phyloP scores from a whole-genome alignment of 2,888 invertebrate genomes.

The Drosophila robusta region DNA sequence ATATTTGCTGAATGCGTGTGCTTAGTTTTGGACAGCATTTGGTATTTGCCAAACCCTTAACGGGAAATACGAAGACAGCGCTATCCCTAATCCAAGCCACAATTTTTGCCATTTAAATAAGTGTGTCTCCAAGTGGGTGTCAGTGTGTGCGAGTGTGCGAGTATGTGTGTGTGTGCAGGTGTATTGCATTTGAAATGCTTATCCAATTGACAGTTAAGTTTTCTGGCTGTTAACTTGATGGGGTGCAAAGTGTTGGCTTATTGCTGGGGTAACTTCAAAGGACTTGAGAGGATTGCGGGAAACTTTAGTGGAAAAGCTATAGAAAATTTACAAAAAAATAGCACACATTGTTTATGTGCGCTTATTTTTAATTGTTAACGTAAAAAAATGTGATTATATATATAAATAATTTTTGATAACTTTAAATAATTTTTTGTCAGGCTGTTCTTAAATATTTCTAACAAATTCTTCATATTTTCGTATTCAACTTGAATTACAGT shows the following conservation, averaged over 20 bases:
- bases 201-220: slow-evolving; percentile 47
- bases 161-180: slow-evolving; percentile 7
- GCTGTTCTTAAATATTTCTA: no score
- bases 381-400: background rate
- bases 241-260: slow-evolving; percentile 28
- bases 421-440: no score
- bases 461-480: no score
- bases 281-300: slow-evolving; percentile 2
- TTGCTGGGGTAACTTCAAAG: slow-evolving; percentile 6
- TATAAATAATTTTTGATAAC: no score
- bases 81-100: slow-evolving; percentile 47
- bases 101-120: slow-evolving; percentile 34
- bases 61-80: slow-evolving; percentile 44
- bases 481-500: background rate
- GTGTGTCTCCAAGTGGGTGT: background rate
- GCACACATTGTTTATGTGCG: no score
- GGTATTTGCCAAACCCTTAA: slow-evolving; percentile 66
- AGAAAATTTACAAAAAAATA: no score
- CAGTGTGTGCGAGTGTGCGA: background rate
- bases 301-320: background rate
- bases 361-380: background rate
- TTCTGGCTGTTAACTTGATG: slow-evolving; percentile 15
- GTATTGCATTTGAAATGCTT: slow-evolving; percentile 27
- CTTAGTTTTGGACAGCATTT: slow-evolving; percentile 49
- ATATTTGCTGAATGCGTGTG: slow-evolving; percentile 67